These are phyloP conservation scores for Mungos mungo DNA, from an alignment of 2,113 vertebrate species.

Conservation along the genomic window DNA sequence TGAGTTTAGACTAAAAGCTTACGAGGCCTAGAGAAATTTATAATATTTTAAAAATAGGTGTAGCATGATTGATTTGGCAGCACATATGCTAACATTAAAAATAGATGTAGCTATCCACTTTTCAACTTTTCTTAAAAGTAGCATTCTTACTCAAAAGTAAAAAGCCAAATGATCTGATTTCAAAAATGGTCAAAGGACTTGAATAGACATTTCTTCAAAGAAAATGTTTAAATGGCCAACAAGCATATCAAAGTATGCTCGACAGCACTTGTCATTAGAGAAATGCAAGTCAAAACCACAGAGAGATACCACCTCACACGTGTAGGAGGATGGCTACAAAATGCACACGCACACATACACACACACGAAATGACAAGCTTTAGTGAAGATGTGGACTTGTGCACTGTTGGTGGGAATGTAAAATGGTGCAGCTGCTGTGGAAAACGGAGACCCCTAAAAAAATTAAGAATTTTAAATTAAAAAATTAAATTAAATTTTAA, in stretches of 20 bases:
- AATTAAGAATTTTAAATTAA: neutral
- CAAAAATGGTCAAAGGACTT: neutral
- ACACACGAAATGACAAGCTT: neutral
- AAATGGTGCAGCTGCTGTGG: neutral
- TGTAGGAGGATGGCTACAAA: neutral
- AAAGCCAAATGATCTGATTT: neutral
- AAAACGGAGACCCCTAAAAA: neutral
- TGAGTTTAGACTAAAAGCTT: conserved; percentile 1
- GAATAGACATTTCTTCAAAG: neutral
- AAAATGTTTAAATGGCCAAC: neutral
- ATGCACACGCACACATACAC: too few species aligned
- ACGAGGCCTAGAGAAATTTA: neutral
- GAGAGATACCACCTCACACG: neutral
- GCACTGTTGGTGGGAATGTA: neutral
- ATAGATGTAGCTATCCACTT: neutral
- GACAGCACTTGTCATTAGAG: neutral
- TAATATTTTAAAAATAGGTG: neutral
- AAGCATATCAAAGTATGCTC: neutral
- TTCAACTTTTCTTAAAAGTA: neutral
- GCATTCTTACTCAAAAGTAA: neutral
- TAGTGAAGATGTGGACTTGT: neutral
- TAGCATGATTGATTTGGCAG: neutral
- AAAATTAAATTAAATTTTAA: neutral
- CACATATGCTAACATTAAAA: neutral
- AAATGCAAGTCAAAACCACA: neutral